phyloP scores from a whole-genome alignment of 2,113 vertebrate genomes.

The Monopterus albus region DNA sequence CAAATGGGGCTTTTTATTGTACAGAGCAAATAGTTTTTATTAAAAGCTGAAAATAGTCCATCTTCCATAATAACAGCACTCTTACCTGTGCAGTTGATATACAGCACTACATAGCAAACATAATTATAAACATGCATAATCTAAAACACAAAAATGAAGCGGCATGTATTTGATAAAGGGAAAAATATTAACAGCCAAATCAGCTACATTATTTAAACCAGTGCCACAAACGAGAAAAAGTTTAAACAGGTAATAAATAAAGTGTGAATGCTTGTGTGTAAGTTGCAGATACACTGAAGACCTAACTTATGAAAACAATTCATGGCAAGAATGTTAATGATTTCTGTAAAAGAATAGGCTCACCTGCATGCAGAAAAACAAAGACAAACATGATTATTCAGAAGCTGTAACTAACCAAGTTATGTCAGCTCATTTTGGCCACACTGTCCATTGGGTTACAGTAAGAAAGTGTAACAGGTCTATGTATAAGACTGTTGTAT shows the following conservation, averaged over 20 bases:
- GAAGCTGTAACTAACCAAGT: no score
- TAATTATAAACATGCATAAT: constrained; percentile 66
- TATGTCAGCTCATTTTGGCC: neutral
- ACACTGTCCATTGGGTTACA: neutral
- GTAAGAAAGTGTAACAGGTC: constrained; percentile 38
- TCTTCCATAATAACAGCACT: constrained; percentile 31
- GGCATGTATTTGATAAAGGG: constrained; percentile 31
- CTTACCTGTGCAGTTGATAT: constrained; percentile 36
- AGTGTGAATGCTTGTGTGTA: constrained; percentile 36
- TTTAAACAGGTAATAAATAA: constrained; percentile 52
- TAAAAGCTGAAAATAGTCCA: constrained; percentile 25
- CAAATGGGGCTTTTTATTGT: neutral
- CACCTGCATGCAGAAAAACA: neutral
- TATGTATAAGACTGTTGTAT: neutral
- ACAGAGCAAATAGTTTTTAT: constrained; percentile 20
- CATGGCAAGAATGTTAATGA: constrained; percentile 1
- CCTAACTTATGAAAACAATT: neutral
- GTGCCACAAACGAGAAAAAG: constrained; percentile 39
- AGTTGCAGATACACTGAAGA: constrained; percentile 16
- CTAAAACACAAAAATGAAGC: constrained; percentile 45
- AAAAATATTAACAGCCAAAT: constrained; percentile 49
- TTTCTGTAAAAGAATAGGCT: neutral
- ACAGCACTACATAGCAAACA: constrained; percentile 49
- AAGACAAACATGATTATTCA: neutral
- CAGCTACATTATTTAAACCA: constrained; percentile 51